Conservation (phyloP, 2,888 invertebrate species). For the Drosophila incognita region DNA sequence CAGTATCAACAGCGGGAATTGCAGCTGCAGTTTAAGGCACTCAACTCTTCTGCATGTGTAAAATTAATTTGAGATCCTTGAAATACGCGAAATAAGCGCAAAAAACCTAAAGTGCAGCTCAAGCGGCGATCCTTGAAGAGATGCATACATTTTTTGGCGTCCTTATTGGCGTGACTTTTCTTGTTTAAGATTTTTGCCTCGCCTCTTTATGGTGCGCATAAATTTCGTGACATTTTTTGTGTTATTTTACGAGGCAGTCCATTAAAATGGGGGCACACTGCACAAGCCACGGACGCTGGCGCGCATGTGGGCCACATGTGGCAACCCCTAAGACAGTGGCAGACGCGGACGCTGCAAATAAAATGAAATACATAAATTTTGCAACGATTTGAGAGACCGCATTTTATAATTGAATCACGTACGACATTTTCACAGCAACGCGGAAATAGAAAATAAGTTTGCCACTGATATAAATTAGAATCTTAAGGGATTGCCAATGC, state of each 20-base stretch:
- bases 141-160: constrained; percentile 13
- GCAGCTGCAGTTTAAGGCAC: constrained; percentile 3
- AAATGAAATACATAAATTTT: constrained; percentile 84
- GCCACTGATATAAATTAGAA: constrained; percentile 79
- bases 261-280: constrained; percentile 62
- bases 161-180: constrained; percentile 51
- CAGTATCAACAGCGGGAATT: constrained; percentile 25
- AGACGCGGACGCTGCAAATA: constrained; percentile 66
- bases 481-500: constrained; percentile 75
- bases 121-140: constrained; percentile 35
- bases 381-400: constrained; percentile 84
- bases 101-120: constrained; percentile 45
- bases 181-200: constrained; percentile 51
- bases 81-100: constrained; percentile 42
- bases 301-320: constrained; percentile 68
- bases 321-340: constrained; percentile 47
- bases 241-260: constrained; percentile 76
- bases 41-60: constrained; percentile 54
- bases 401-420: constrained; percentile 85
- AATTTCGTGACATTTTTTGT: constrained; percentile 75
- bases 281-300: background rate
- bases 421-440: constrained; percentile 80
- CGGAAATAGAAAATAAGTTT: constrained; percentile 79
- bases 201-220: constrained; percentile 69
- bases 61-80: constrained; percentile 70